Evolutionary conservation across 1,140 invertebrate genomes (phyloP).

Genomic region (Sycophaga agraensis): DNA sequence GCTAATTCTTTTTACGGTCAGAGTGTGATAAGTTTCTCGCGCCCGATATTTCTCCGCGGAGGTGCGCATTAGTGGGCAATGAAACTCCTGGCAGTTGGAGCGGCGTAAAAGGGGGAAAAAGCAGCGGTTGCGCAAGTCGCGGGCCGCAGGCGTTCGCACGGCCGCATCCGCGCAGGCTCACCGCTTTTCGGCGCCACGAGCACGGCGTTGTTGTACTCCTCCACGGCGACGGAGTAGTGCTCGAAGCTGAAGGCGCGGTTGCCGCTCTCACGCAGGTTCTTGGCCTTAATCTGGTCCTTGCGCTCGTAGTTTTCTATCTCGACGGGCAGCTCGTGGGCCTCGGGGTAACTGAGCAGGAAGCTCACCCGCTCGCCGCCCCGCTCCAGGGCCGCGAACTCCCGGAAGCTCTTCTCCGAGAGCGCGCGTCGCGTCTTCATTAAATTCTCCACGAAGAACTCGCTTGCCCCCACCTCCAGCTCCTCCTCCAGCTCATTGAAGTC

Average conservation of each 20-base stretch:
- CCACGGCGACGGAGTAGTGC: constrained; percentile 72
- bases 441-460: constrained; percentile 46
- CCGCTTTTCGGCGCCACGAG: constrained; percentile 65
- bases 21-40: too few relatives aligned
- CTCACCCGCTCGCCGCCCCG: constrained; percentile 40
- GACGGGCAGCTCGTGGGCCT: constrained; percentile 39
- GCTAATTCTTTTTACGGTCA: too few relatives aligned
- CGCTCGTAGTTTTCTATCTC: constrained; percentile 39
- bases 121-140: too few relatives aligned
- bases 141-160: too few relatives aligned
- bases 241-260: constrained; percentile 78
- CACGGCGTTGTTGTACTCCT: constrained; percentile 73
- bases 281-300: constrained; percentile 68
- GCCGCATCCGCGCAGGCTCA: constrained; percentile 52
- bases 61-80: too few relatives aligned
- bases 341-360: constrained; percentile 46
- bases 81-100: too few relatives aligned
- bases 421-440: constrained; percentile 40
- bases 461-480: constrained; percentile 37
- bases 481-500: constrained; percentile 32
- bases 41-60: too few relatives aligned
- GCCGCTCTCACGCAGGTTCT: constrained; percentile 71
- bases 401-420: constrained; percentile 37
- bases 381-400: constrained; percentile 38
- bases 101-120: too few relatives aligned